Percentiles rank a stretch among this genome's conserved stretches.
These are phyloP conservation scores for Geotrypetes seraphini DNA, from an alignment of 2,797 vertebrate species.

Conservation along the genomic window DNA sequence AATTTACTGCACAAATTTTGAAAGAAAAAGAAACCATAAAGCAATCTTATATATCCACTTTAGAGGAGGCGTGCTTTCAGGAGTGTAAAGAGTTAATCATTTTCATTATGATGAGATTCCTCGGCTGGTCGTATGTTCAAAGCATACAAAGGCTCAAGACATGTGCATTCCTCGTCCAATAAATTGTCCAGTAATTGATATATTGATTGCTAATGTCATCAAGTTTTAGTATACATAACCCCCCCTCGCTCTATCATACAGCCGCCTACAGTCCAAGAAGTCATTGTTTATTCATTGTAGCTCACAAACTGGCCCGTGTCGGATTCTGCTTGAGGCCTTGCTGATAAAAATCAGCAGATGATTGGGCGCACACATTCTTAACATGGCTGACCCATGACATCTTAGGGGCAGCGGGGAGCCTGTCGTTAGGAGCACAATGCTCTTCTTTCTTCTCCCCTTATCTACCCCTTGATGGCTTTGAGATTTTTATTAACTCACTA, in stretches of 20 bases:
- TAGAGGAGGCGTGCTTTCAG: too few species aligned
- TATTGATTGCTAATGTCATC: conserved; percentile 95
- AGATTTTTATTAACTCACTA: conserved; percentile 98
- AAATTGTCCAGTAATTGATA: conserved; percentile 84
- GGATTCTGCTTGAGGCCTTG: conserved; percentile 79
- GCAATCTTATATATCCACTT: too few species aligned
- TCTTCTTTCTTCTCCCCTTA: conserved; percentile 87
- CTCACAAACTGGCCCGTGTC: conserved; percentile 83
- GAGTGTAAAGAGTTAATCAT: conserved; percentile 20
- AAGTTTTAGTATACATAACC: conserved; percentile 78
- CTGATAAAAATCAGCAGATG: conserved; percentile 97
- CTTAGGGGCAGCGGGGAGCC: conserved; percentile 77
- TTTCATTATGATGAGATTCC: conserved; percentile 17
- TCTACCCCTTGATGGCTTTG: conserved; percentile 89
- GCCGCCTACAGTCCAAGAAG: conserved; percentile 76
- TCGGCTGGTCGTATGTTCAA: conserved; percentile 24
- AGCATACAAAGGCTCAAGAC: conserved; percentile 34
- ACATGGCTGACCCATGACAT: conserved; percentile 99
- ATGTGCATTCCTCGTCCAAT: conserved; percentile 64
- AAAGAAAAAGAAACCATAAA: too few species aligned
- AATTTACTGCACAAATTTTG: too few species aligned
- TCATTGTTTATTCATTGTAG: conserved; percentile 94
- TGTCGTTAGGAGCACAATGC: conserved; percentile 93
- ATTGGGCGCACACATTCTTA: conserved; percentile 99
- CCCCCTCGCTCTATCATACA: conserved; percentile 61